Conservation (phyloP, 2,797 vertebrate genomes). For the Tamandua tetradactyla region DNA sequence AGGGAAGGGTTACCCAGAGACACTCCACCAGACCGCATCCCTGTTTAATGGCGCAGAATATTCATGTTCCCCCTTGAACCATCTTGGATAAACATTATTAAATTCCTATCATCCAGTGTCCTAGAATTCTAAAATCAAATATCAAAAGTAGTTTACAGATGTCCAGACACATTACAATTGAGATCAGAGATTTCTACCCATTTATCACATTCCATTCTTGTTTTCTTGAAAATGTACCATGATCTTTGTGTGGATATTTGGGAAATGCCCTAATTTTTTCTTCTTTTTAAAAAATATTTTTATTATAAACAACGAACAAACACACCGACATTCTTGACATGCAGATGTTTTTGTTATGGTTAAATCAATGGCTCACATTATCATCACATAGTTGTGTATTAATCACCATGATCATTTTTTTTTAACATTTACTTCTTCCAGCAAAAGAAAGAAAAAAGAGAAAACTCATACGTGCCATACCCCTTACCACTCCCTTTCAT, state of each 20-base stretch:
- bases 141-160: not conserved
- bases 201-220: not conserved
- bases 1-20: not conserved
- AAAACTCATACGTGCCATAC: too few species aligned
- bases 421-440: too few species aligned
- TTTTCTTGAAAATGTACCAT: not conserved
- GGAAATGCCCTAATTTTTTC: not conserved
- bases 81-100: not conserved
- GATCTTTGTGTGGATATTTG: not conserved
- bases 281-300: too few species aligned
- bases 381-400: too few species aligned
- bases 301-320: too few species aligned
- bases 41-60: not conserved
- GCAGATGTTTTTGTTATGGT: too few species aligned
- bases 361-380: too few species aligned
- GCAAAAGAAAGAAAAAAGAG: too few species aligned
- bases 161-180: not conserved
- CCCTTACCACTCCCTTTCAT: too few species aligned
- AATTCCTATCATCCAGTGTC: not conserved
- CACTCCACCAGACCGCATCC: accelerated
- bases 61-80: not conserved
- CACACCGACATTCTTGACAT: too few species aligned
- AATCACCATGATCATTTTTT: too few species aligned
- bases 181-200: not conserved
- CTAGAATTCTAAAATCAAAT: not conserved